Evolutionary conservation across 2,888 invertebrate genomes (phyloP).

Genomic region (Troides helena): DNA sequence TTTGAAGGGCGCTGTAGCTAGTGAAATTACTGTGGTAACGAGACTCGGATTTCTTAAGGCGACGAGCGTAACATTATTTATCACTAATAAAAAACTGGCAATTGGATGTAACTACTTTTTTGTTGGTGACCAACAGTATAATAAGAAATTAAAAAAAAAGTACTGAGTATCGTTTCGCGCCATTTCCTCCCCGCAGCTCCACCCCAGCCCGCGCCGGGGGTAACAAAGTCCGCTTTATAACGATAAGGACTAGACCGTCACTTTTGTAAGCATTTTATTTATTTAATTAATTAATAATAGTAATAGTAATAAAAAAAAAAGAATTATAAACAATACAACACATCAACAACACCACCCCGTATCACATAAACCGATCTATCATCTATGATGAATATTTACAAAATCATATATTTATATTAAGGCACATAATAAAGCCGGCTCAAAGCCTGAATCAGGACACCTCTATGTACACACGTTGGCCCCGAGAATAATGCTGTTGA

Average conservation of each 20-base stretch:
- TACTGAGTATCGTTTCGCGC: no score
- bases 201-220: slow-evolving; percentile 23
- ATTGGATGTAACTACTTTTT: no score
- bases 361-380: slow-evolving; percentile 66
- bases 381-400: slow-evolving; percentile 75
- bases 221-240: slow-evolving; percentile 45
- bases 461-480: slow-evolving; percentile 62
- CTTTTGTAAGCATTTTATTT: slow-evolving; percentile 49
- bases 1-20: no score
- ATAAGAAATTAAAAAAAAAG: no score
- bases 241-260: slow-evolving; percentile 65
- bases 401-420: slow-evolving; percentile 47
- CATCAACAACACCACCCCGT: slow-evolving; percentile 46
- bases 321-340: slow-evolving; percentile 45
- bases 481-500: slow-evolving; percentile 57
- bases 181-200: no score
- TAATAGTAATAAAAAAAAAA: slow-evolving; percentile 38
- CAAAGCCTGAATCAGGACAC: slow-evolving; percentile 57
- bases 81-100: no score
- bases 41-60: no score
- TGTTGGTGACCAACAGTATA: no score
- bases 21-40: no score
- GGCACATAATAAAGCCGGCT: slow-evolving; percentile 69
- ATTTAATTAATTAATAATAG: slow-evolving; percentile 1
- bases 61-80: no score